Base-by-base conservation (phyloP, 2,797 vertebrate genomes). In the Percopsis omiscomaycus region DNA sequence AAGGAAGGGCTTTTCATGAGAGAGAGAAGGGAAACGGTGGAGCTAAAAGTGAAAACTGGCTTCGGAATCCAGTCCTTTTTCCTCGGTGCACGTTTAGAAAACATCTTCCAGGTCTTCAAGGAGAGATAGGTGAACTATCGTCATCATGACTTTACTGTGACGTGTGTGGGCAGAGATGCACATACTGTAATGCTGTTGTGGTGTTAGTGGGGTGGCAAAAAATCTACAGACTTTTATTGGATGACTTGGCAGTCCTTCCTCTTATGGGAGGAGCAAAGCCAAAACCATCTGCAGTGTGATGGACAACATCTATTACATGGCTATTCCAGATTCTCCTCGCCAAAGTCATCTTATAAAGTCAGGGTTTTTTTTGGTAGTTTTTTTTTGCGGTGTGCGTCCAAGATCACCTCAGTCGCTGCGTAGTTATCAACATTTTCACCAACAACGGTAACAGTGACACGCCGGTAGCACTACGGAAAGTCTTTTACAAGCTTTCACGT, bases 401-500 rank as follows among this genome's bases (percentile, higher is more conserved):
- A 51, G 6, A 22, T 8, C 37, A 37, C 32, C 32, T 37, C 46
- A 1, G 3, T 13, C 4, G 47, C 12, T 48, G 47, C 47, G 12
- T 5, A 48, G 47, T 48, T 48, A 15, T 15, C 47, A 48, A 48
- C 13, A 13, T 8, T 48, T 13, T 27, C 10, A 52, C 62, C 68
- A 73, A 73, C 68, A 79, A 68, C 62, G 15, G 48, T 37, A 64
- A 51, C 42, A 51, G 56, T 61, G 64, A 78, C 71, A 27, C 64
- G 54, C 32, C 52, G 32, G 66, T 68, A 2, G 42, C 46, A 68
- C 58, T 22, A 15, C 47, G 53, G 75, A 73, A 42, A 42, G 37
- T 42, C 37, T 58, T 65, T 73, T 49, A 65, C 51, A 80, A 64
- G 22, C 22, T 22, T 42, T 42, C 71, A 75, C 71, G 78, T 86